Conservation (phyloP, 2,113 vertebrate genomes). For the Callaeas wilsoni region DNA sequence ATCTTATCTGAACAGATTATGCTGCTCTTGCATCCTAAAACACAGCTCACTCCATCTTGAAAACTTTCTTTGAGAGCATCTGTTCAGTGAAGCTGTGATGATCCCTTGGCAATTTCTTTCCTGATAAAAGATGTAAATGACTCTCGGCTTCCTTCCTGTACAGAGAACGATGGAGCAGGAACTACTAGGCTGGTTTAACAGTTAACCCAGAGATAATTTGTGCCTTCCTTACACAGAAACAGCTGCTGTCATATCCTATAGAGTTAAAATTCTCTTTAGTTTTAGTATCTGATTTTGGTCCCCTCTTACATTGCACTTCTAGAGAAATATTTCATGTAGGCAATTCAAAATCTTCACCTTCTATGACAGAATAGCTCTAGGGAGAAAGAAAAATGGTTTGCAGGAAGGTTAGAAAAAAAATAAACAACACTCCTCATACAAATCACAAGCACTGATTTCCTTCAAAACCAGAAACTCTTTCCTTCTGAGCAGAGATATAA, state of each 20-base stretch:
- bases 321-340: constrained; percentile 13
- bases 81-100: neutral
- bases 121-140: constrained; percentile 41
- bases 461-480: neutral
- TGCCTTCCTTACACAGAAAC: constrained; percentile 8
- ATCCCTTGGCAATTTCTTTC: constrained; percentile 6
- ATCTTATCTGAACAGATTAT: neutral
- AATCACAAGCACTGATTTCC: neutral
- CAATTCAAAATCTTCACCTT: constrained; percentile 47
- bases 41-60: neutral
- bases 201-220: constrained; percentile 38
- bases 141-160: constrained; percentile 26
- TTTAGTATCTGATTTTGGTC: constrained; percentile 28
- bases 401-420: constrained; percentile 9
- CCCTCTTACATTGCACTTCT: neutral
- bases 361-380: constrained; percentile 23
- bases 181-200: neutral
- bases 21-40: neutral
- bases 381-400: constrained; percentile 32
- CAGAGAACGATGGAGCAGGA: neutral
- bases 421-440: neutral
- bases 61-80: constrained; percentile 5
- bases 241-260: constrained; percentile 3
- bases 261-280: constrained; percentile 22
- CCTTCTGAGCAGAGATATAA: neutral